phyloP scores from a whole-genome alignment of 2,888 invertebrate species.

The Lottia gigantea region DNA sequence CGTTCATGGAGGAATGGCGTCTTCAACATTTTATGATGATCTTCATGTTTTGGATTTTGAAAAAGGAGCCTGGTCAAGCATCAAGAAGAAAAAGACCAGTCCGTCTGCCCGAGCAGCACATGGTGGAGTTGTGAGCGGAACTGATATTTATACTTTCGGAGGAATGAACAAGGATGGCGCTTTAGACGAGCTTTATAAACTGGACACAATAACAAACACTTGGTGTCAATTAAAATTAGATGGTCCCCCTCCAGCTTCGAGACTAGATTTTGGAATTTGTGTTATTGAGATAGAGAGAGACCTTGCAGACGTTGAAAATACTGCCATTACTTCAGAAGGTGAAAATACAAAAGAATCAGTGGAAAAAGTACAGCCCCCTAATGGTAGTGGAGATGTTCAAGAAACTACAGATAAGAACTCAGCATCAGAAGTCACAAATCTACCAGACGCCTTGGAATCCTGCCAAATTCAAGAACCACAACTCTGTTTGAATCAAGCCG shows the following conservation, averaged over 20 bases:
- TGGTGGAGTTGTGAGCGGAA: constrained; percentile 51
- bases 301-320: constrained; percentile 17
- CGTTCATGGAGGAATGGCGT: constrained; percentile 67
- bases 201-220: constrained; percentile 59
- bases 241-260: constrained; percentile 61
- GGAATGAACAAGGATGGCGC: constrained; percentile 66
- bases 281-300: constrained; percentile 42
- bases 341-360: constrained; percentile 54
- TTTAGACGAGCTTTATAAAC: constrained; percentile 61
- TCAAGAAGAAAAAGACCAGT: constrained; percentile 52
- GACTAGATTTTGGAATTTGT: constrained; percentile 66
- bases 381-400: constrained; percentile 21
- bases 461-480: too few species aligned
- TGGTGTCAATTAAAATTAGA: constrained; percentile 59
- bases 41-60: constrained; percentile 63
- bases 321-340: constrained; percentile 35
- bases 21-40: constrained; percentile 64
- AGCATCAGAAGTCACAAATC: too few species aligned
- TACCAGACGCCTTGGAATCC: too few species aligned
- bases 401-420: too few species aligned
- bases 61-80: constrained; percentile 53
- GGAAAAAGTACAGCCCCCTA: constrained; percentile 56
- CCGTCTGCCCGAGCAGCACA: constrained; percentile 66
- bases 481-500: too few species aligned
- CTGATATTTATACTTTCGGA: constrained; percentile 63